Conservation (phyloP, 2,888 invertebrate genomes). For the Nesidiocoris tenuis region DNA sequence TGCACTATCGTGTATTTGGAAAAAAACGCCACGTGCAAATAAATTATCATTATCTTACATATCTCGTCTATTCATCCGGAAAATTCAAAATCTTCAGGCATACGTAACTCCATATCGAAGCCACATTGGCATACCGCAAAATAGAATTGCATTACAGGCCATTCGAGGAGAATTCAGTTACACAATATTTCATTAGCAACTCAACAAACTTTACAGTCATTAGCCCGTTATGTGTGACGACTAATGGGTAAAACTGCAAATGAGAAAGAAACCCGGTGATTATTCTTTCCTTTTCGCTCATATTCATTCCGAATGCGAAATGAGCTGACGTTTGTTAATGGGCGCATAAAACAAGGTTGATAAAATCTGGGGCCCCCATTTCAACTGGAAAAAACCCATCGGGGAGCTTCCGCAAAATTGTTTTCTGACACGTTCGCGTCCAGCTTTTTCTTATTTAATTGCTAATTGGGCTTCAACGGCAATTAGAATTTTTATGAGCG, state of each 20-base stretch:
- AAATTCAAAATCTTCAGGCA: too few species aligned
- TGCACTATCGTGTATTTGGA: too few species aligned
- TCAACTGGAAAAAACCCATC: not conserved
- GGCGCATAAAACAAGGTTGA: not conserved
- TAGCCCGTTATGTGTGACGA: not conserved
- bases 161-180: too few species aligned
- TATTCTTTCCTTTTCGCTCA: not conserved
- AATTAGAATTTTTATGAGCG: not conserved
- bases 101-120: too few species aligned
- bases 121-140: too few species aligned
- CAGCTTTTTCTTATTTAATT: not conserved
- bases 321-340: not conserved
- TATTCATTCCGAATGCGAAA: not conserved
- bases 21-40: too few species aligned
- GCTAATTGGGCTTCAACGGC: not conserved
- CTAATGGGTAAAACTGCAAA: not conserved
- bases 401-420: not conserved
- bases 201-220: too few species aligned
- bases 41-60: too few species aligned
- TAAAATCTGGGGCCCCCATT: not conserved
- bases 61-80: too few species aligned
- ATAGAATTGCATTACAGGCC: too few species aligned
- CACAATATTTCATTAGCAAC: too few species aligned
- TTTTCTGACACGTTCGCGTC: not conserved
- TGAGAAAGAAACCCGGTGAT: not conserved